These are phyloP conservation scores for Apaloderma vittatum DNA, from an alignment of 2,113 vertebrate species.

Conservation along the genomic window DNA sequence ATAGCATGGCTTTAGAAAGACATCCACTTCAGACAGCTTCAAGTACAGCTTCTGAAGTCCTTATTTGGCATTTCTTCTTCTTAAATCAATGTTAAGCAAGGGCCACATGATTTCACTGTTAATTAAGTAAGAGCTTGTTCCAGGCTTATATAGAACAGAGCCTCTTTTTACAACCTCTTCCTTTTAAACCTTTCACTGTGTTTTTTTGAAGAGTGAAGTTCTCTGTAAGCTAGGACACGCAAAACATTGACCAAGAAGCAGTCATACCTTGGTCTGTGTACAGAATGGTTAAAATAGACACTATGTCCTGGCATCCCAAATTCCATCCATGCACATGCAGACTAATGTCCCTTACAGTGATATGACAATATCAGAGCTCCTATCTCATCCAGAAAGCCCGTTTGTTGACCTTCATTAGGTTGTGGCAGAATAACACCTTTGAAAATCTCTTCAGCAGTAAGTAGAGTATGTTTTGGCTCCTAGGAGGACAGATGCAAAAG, in stretches of 20 bases:
- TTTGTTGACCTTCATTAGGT: background rate
- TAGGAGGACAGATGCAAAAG: background rate
- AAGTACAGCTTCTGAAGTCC: constrained; percentile 2
- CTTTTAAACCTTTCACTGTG: background rate
- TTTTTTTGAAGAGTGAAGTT: background rate
- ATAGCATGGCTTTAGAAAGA: background rate
- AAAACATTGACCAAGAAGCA: background rate
- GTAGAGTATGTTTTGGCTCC: accelerated
- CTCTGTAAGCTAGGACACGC: background rate
- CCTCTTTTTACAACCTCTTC: background rate
- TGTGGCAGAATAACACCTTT: background rate
- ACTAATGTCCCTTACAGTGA: background rate
- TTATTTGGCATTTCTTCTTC: background rate
- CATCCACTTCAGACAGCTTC: background rate
- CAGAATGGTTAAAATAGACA: background rate
- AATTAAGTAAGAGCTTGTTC: background rate
- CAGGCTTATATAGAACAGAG: background rate
- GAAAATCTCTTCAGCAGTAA: background rate
- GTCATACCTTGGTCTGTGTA: background rate
- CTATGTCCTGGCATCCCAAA: background rate
- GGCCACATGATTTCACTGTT: background rate
- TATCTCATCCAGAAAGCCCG: background rate
- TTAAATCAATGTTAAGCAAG: background rate
- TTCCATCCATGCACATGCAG: background rate
- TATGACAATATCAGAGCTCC: background rate